Evolutionary conservation across 92 coral and sea anemone species (phyloP).

Genomic region (Paramuricea clavata): DNA sequence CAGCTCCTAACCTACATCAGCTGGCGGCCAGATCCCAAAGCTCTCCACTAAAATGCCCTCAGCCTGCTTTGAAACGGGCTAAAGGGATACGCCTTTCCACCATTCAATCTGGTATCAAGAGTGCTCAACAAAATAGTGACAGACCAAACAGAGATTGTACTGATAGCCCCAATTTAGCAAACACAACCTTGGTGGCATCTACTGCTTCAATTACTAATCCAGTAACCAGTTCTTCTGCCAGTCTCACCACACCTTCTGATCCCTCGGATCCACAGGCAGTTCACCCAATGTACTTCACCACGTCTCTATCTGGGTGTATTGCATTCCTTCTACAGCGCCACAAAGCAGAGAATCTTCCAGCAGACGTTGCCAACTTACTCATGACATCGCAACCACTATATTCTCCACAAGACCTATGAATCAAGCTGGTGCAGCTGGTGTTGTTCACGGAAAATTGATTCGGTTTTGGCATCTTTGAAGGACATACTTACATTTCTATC

Average conservation of each 20-base stretch:
- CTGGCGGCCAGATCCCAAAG: too few species aligned
- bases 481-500: background rate
- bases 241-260: conserved; percentile 44
- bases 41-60: conserved; percentile 57
- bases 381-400: conserved; percentile 65
- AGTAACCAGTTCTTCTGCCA: conserved; percentile 58
- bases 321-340: too few species aligned
- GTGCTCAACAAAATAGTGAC: conserved; percentile 32
- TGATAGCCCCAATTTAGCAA: conserved; percentile 54
- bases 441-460: conserved; percentile 44
- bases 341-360: too few species aligned
- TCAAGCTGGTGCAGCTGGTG: conserved; percentile 71
- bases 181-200: too few species aligned
- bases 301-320: conserved; percentile 65
- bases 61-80: conserved; percentile 57
- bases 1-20: conserved; percentile 54
- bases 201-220: conserved; percentile 12
- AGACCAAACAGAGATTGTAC: conserved; percentile 62
- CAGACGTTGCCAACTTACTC: conserved; percentile 59
- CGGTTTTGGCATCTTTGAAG: background rate
- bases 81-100: conserved; percentile 57
- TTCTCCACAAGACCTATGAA: conserved; percentile 66
- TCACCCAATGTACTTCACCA: conserved; percentile 68
- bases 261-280: conserved; percentile 43
- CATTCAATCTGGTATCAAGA: conserved; percentile 59